Base-by-base conservation (phyloP, 2,888 invertebrate genomes). In the Euproctis similis region DNA sequence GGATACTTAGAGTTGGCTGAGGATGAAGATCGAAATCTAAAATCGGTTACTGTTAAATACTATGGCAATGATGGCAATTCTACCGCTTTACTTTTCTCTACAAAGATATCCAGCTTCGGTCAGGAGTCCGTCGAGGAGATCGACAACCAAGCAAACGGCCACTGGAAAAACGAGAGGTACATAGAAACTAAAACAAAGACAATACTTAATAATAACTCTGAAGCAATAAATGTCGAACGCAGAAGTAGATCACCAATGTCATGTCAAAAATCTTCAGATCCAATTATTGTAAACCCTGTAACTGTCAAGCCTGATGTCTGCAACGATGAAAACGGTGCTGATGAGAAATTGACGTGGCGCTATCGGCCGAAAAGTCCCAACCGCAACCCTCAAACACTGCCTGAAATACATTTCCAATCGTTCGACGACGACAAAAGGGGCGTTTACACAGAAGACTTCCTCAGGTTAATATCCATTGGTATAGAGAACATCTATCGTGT, bases 401-500 rank as follows among this genome's bases (percentile, higher is more conserved):
- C 82, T 26, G 80, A 81, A 53, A 81, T 86, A 53, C 74, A 85
- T 53, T 86, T 86, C 58, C 86, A 87, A 59, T 85, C 87, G 39
- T 86, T 77, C 54, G 88, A 88, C 33, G 72, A 72, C 41, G 73
- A 77, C 33, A 66, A 68, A 50, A 66, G 63, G 51, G 72, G 61
- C 52, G 62, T 58, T 31, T 71, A 75, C 71, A 78, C 59, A 60
- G 85, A 85, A 58, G 82, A 85, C 34, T 84, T 72, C 54, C 63
- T 85, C 73, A 85, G 85, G 85, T 85, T 85, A 85, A 65, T 82
- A 77, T 72, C 53, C 51, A 60, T 48, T 61, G 51, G 58, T 61
- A 53, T 55, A 48, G 41, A 57, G 61, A 57, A 59, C 64, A 55
- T 60, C 54, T 47, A 31, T 45, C 54, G 36, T 26, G 30, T 63